Base-by-base conservation (phyloP, 2,113 vertebrate species). In the Octodon degus region DNA sequence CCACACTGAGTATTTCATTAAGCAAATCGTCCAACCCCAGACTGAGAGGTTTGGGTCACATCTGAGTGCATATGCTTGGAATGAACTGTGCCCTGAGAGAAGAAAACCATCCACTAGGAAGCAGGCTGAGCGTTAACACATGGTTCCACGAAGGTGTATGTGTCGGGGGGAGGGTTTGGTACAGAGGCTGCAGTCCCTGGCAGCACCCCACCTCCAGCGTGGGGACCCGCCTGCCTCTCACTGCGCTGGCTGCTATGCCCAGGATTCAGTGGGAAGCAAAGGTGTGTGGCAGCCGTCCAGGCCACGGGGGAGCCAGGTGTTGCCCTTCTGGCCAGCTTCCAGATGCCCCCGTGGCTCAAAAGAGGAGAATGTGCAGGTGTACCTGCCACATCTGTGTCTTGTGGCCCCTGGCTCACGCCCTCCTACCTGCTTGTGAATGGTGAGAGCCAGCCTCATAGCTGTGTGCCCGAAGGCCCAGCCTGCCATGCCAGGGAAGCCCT, bases 311-410 rank as follows among this genome's bases (percentile, higher is more conserved):
- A 96, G 96, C 98, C 98, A 98, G 98, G 98, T 98, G 98, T 90
- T 98, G 96, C 83, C 97, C 97, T 92, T 97, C 97, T 98, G 98
- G 98, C 98, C 90, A 72, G 88, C 37, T 94, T 98, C 98, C 98
- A 98, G 97, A 98, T 97, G 90, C 98, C 98, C 97, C 98, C 94
- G 74, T 95, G 97, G 97, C 95, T 97, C 97, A 92, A 58, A 98
- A 97, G 97, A 98, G 97, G 97, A 97, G 98, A 97, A 96, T 80
- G 98, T 98, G 96, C 98, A 98, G 98, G 98, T 98, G 98, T 98
- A 96, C 81, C 55, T 96, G 68, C 62, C 76, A 37, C 67, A 95
- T 62, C 95, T 7, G 96, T 83, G 97, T 76, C 89, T 65, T 40
- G 6, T 68, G 89, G 90, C 96, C 97, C 89, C 96, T 8, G 94